These are phyloP conservation scores for Progne subis DNA, from an alignment of 2,113 vertebrate species.

Conservation along the genomic window DNA sequence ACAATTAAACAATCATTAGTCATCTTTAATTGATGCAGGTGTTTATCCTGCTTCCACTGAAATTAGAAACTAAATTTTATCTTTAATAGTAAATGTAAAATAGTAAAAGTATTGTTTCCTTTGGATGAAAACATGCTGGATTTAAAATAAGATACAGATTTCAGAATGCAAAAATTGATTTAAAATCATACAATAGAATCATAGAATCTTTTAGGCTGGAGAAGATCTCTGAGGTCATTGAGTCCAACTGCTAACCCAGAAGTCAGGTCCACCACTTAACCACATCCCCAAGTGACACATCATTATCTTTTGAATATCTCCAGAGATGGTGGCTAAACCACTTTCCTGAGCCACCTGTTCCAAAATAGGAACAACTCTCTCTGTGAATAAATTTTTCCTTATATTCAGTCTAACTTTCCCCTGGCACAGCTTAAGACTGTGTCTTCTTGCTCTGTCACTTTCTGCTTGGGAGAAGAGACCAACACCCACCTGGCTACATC, in stretches of 20 bases:
- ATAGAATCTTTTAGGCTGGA: neutral
- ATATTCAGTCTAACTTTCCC: neutral
- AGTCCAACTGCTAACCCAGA: neutral
- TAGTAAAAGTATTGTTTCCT: neutral
- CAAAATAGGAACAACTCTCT: neutral
- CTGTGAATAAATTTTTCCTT: neutral
- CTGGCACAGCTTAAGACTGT: too few relatives aligned
- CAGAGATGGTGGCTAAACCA: neutral
- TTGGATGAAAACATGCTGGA: neutral
- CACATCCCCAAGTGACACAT: rapidly evolving
- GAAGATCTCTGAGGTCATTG: neutral
- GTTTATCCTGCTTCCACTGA: neutral
- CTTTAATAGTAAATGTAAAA: neutral
- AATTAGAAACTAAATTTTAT: neutral
- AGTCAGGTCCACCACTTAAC: neutral
- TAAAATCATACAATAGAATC: neutral
- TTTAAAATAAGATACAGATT: neutral
- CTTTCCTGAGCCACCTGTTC: neutral
- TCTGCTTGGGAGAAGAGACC: neutral
- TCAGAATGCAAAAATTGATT: neutral
- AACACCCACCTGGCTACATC: rapidly evolving
- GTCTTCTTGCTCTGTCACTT: neutral
- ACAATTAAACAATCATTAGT: neutral
- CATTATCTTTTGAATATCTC: neutral
- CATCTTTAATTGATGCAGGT: neutral